Conservation (phyloP, 2,797 vertebrate genomes). For the Hypotaenidia philippensis region DNA sequence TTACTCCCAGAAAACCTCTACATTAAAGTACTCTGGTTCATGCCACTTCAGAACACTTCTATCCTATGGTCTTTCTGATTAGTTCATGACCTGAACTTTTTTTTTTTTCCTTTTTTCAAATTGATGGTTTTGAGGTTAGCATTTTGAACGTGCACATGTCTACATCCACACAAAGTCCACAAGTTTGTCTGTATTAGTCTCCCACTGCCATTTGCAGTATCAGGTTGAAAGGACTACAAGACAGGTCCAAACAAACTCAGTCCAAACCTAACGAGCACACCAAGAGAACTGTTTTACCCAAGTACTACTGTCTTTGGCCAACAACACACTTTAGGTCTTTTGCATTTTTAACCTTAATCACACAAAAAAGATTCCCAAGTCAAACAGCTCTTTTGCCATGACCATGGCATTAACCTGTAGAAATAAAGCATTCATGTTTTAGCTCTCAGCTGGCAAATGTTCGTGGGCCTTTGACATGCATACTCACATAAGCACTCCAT, state of each 20-base stretch:
- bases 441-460: neutral
- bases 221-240: neutral
- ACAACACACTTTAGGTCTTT: neutral
- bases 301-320: neutral
- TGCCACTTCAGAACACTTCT: neutral
- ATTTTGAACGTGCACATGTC: neutral
- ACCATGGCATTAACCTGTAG: neutral
- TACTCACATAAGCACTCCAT: neutral
- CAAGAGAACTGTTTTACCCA: neutral
- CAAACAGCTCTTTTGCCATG: neutral
- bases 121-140: neutral
- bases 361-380: accelerated
- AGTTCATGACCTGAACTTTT: neutral
- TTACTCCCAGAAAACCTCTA: neutral
- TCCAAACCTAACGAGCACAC: neutral
- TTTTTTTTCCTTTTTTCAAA: neutral
- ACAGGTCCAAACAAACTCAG: neutral
- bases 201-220: neutral
- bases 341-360: neutral
- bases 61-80: neutral
- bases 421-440: neutral
- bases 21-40: neutral
- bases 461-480: neutral
- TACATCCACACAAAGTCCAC: neutral
- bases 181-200: neutral